These are phyloP conservation scores for Cartodere bifasciata DNA, from an alignment of 2,888 invertebrate species.

Conservation along the genomic window DNA sequence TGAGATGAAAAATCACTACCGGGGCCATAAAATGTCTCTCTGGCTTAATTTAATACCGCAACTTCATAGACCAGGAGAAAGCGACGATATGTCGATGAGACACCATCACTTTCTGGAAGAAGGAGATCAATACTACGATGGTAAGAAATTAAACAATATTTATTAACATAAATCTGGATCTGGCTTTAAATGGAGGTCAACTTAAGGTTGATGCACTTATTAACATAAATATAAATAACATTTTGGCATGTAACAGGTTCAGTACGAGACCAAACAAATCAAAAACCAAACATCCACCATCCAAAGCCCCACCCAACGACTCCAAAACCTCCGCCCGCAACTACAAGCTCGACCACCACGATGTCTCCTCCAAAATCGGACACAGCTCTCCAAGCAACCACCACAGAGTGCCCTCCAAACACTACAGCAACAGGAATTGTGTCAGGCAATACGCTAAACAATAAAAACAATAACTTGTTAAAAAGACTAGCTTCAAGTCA, in stretches of 20 bases:
- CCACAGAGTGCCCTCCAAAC: conserved; percentile 68
- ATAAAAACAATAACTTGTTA: conserved; percentile 56
- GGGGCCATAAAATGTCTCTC: conserved; percentile 86
- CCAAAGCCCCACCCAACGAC: conserved; percentile 39
- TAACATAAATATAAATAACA: not conserved
- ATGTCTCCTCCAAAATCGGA: conserved; percentile 40
- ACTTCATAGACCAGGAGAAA: conserved; percentile 68
- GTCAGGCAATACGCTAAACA: conserved; percentile 35
- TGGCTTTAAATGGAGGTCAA: not conserved
- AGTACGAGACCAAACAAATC: conserved; percentile 62
- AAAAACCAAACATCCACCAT: conserved; percentile 49
- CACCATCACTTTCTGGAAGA: conserved; percentile 81
- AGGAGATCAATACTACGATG: conserved; percentile 66
- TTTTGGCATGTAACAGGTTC: conserved; percentile 41
- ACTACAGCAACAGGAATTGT: conserved; percentile 31
- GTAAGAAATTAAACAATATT: conserved; percentile 31
- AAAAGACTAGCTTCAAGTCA: conserved; percentile 69
- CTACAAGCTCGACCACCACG: conserved; percentile 30
- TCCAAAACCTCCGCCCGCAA: conserved; percentile 30
- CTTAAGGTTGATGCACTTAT: conserved; percentile 1
- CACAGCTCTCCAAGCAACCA: conserved; percentile 39
- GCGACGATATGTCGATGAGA: conserved; percentile 61
- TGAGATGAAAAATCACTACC: conserved; percentile 79
- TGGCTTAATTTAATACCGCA: conserved; percentile 88
- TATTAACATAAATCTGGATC: conserved; percentile 1